These are phyloP conservation scores for Sander vitreus DNA, from an alignment of 2,113 vertebrate genomes.

Conservation along the genomic window DNA sequence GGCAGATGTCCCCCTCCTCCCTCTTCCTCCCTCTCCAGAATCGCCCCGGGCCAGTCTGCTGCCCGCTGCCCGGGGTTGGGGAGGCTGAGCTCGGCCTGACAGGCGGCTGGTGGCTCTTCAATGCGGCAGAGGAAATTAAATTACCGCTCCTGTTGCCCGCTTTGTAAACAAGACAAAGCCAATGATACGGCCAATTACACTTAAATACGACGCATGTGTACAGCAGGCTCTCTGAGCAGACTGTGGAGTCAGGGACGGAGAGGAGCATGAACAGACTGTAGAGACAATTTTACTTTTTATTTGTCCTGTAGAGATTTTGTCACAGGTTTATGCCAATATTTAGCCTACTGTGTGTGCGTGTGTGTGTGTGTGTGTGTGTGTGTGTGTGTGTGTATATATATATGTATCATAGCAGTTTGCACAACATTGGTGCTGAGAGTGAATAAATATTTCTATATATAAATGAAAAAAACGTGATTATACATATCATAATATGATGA, in stretches of 20 bases:
- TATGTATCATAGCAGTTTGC: not conserved
- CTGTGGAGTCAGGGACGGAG: not conserved
- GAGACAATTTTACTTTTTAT: not conserved
- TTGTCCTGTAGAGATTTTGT: not conserved
- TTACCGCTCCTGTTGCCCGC: conserved; percentile 82
- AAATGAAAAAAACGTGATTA: too few species aligned
- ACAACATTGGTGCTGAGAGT: not conserved
- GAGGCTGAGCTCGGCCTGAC: conserved; percentile 70
- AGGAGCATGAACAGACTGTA: not conserved
- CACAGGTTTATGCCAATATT: not conserved
- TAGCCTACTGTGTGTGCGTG: too few species aligned
- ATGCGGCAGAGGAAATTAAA: conserved; percentile 85
- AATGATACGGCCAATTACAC: conserved; percentile 88
- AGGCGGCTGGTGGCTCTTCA: conserved; percentile 84
- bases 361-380: too few species aligned
- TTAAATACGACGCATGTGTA: conserved; percentile 74
- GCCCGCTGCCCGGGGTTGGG: conserved; percentile 65
- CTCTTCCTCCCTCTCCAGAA: conserved; percentile 19
- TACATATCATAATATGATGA: not conserved
- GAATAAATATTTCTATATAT: not conserved
- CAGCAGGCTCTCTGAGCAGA: conserved; percentile 31
- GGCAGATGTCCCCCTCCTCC: conserved; percentile 65
- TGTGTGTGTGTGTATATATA: too few species aligned
- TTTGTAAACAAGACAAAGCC: conserved; percentile 89
- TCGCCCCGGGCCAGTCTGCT: conserved; percentile 69